Evolutionary conservation across 1,140 invertebrate species (phyloP).

Genomic region (Pseudobourletiella spinata): DNA sequence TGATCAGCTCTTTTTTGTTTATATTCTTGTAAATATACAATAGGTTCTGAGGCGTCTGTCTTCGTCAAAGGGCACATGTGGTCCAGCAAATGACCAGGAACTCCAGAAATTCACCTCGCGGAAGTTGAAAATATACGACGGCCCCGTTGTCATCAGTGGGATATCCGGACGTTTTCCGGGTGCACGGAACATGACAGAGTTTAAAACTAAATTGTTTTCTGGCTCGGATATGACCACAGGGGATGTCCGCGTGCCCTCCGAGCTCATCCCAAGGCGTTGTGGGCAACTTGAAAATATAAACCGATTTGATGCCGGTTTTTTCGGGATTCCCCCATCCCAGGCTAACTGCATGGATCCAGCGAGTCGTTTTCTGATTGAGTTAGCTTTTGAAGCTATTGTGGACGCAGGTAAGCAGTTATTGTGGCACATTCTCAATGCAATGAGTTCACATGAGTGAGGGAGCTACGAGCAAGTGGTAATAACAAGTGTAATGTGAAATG

Average conservation of each 20-base stretch:
- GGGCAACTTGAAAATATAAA: constrained; percentile 24
- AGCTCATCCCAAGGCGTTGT: constrained; percentile 5
- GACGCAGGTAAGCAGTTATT: constrained; percentile 46
- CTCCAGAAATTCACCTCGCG: too few species aligned
- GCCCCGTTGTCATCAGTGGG: constrained; percentile 69
- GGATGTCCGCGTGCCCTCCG: constrained; percentile 44
- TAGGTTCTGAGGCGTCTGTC: too few species aligned
- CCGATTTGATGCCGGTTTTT: constrained; percentile 50
- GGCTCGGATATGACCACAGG: constrained; percentile 52
- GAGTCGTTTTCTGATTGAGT: constrained; percentile 50
- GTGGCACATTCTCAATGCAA: neutral
- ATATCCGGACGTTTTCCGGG: constrained; percentile 80
- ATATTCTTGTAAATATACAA: too few species aligned
- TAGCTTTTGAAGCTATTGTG: constrained; percentile 52
- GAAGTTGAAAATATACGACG: too few species aligned
- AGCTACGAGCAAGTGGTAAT: neutral
- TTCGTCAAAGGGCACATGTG: too few species aligned
- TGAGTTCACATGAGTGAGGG: neutral
- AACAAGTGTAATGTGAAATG: neutral
- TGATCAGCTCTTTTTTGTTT: too few species aligned
- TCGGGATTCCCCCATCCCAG: constrained; percentile 47
- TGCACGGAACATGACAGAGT: constrained; percentile 66
- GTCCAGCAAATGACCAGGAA: too few species aligned
- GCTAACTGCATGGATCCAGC: constrained; percentile 51
- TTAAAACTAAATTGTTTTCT: constrained; percentile 68